These are phyloP conservation scores for Caenorhabditis imperialis DNA, from an alignment of 2,888 invertebrate genomes.

Conservation along the genomic window DNA sequence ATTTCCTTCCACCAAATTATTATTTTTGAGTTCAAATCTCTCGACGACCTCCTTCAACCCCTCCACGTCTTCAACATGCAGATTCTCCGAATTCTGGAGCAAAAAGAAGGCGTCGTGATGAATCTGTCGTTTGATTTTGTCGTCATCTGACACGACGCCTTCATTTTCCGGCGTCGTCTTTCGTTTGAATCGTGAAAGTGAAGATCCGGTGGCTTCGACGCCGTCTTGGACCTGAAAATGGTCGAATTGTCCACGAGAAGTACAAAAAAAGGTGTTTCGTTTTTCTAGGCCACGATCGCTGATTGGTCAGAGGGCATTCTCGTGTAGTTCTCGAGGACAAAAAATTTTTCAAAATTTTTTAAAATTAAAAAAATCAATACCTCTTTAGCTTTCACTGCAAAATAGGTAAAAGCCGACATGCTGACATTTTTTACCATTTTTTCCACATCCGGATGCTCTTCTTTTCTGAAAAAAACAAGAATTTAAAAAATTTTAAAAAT, in stretches of 20 bases:
- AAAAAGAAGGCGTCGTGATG: slow-evolving; percentile 40
- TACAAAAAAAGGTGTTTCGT: too few species aligned
- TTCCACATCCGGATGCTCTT: slow-evolving; percentile 33
- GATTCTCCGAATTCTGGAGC: slow-evolving; percentile 7
- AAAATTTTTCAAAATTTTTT: background rate
- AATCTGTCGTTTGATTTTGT: slow-evolving; percentile 72
- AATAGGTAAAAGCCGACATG: slow-evolving; percentile 18
- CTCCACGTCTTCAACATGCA: slow-evolving; percentile 13
- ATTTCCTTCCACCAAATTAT: background rate
- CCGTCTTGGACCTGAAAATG: slow-evolving; percentile 69
- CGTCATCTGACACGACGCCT: slow-evolving; percentile 68
- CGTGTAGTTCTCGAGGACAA: too few species aligned
- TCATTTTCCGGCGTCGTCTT: slow-evolving; percentile 53
- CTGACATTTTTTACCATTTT: slow-evolving; percentile 30
- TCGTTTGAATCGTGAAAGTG: slow-evolving; percentile 71
- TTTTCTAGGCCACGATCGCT: too few species aligned
- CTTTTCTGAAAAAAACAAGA: slow-evolving; percentile 14
- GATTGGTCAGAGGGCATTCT: too few species aligned
- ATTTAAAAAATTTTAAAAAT: background rate
- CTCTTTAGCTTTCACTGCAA: slow-evolving; percentile 52
- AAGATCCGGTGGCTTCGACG: slow-evolving; percentile 74
- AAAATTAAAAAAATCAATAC: slow-evolving; percentile 9
- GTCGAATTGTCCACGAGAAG: too few species aligned
- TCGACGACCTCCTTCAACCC: slow-evolving; percentile 17
- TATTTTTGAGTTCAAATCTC: slow-evolving; percentile 7